Percentiles rank a stretch among this genome's conserved stretches.
Evolutionary conservation across 2,113 vertebrate species (phyloP).

Genomic region (Pseudopipra pipra): DNA sequence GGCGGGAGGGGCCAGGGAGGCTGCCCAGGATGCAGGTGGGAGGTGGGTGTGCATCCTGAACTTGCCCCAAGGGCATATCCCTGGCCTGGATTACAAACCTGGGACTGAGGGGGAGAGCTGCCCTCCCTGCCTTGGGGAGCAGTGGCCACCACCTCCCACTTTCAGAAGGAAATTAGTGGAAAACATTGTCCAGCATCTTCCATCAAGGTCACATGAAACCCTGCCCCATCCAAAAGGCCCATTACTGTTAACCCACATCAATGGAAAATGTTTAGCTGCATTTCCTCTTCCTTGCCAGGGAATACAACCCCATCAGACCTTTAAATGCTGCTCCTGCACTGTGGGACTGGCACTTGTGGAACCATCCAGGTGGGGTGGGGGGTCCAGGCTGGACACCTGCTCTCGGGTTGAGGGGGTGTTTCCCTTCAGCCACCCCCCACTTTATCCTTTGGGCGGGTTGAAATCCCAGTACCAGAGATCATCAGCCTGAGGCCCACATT

Average conservation of each 20-base stretch:
- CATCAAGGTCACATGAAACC: background rate
- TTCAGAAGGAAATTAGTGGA: background rate
- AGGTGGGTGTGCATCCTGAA: fast-evolving
- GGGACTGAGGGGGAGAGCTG: background rate
- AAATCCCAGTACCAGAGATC: fast-evolving
- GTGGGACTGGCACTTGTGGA: fast-evolving
- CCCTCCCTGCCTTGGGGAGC: background rate
- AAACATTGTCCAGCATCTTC: background rate
- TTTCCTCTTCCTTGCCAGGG: background rate
- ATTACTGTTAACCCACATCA: fast-evolving
- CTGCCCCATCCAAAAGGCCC: too few relatives aligned
- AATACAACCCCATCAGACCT: background rate
- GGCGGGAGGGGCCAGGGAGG: background rate
- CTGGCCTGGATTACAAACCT: background rate
- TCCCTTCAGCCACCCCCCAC: background rate
- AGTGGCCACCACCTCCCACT: fast-evolving
- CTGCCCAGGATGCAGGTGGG: fast-evolving
- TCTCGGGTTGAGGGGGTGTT: background rate
- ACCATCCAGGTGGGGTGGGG: too few relatives aligned
- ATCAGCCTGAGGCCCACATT: fast-evolving
- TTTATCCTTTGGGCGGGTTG: fast-evolving
- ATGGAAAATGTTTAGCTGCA: fast-evolving
- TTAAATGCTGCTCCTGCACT: background rate
- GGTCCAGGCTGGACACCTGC: too few relatives aligned
- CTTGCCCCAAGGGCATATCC: background rate